A percentile compares a stretch with the other conserved stretches of the same genome.
Evolutionary conservation across 2,113 vertebrate genomes (phyloP).

Genomic region (Xenus cinereus): DNA sequence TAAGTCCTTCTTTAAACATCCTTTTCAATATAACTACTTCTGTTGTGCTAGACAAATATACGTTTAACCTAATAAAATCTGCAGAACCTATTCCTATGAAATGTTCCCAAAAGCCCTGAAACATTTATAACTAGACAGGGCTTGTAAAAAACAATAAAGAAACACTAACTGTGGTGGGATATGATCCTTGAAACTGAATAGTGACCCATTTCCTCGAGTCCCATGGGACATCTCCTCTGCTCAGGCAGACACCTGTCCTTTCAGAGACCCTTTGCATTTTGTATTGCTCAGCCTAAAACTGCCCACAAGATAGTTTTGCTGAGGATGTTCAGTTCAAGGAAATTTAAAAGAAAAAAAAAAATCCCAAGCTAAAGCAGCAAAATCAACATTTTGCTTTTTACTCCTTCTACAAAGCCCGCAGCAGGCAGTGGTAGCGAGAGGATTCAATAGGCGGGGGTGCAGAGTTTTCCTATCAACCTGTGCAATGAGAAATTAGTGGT

Average conservation of each 20-base stretch:
- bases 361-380: background rate
- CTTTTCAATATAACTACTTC: background rate
- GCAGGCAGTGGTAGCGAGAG: background rate
- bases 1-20: fast-evolving
- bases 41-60: background rate
- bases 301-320: background rate
- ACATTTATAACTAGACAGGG: background rate
- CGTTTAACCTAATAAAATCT: background rate
- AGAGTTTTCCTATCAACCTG: background rate
- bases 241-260: background rate
- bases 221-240: background rate
- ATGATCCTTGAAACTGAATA: background rate
- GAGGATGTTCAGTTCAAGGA: background rate
- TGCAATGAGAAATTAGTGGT: background rate
- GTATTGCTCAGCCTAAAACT: background rate
- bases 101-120: background rate
- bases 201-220: background rate
- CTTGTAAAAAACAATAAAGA: slow-evolving; percentile 6
- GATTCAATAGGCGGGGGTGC: too few species aligned
- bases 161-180: background rate
- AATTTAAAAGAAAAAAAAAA: background rate
- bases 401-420: background rate
- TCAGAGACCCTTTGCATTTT: background rate
- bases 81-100: background rate
- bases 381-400: background rate